Base-by-base conservation (phyloP, 92 coral and sea anemone species). In the Metridium senile region DNA sequence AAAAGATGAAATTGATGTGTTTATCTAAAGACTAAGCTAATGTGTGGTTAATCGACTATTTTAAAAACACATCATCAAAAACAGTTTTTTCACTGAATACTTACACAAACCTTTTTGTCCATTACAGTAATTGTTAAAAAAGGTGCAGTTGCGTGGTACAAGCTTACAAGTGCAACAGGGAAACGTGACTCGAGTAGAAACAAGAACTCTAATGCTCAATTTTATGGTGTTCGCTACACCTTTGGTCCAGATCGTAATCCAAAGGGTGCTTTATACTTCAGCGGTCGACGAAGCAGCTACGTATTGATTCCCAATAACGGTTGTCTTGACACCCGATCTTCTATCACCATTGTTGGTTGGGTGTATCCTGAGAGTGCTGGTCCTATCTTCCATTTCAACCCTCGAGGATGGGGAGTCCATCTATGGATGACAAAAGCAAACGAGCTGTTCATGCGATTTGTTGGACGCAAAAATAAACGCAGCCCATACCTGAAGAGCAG, bases 241-340 rank as follows among this genome's bases (percentile, higher is more conserved):
- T 32, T 35, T 58, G 91, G 91, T 6, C 91, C 91, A 22, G 87
- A 82, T 68, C 61, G 80, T 31, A 76, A 72, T 77, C 87, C 91
- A 9, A 34, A 28, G 23, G 91, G 91, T 21, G 84, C 91, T 13
- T 22, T 81, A 26, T 77, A 75, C 61, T 87, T 87, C 76, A 64
- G 80, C 21, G 91, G 91, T 62, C 61, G 45, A 35, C 22, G 81
- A 57, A 81, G 51, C 74, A 77, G 91, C 69, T 87, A 87, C 75
- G 91, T 87, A 20, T 34, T 76, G 20, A 82, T 87, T n/a, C 87
- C 91, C n/a, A 77, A 87, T 76, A 76, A 59, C 66, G 91, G 91
- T 49, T 87, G 91, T 45, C 68, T 87, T 26, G 91, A 87, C 64
- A 82, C 78, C 13, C 83, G 81, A 33, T 82, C 68, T 25, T 85